phyloP scores from a whole-genome alignment of 2,797 vertebrate species.

The Oryzias dopingdopingensis region DNA sequence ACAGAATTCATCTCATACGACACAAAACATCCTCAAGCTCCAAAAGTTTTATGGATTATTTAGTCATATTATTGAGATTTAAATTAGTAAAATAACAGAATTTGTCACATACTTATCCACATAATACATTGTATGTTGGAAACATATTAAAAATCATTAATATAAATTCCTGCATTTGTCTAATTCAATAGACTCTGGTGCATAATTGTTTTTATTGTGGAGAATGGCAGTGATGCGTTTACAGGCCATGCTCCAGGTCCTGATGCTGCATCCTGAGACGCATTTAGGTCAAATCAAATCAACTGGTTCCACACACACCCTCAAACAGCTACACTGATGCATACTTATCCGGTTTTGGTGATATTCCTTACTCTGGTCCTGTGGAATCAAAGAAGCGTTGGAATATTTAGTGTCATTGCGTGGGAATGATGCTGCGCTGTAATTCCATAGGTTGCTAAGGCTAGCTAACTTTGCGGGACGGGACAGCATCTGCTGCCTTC shows the following conservation, averaged over 20 bases:
- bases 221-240: conserved; percentile 21
- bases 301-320: background rate
- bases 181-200: background rate
- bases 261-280: conserved; percentile 19
- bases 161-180: background rate
- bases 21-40: background rate
- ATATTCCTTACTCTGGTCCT: background rate
- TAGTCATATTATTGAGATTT: too few relatives aligned
- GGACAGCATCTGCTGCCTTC: conserved; percentile 51
- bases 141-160: too few relatives aligned
- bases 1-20: background rate
- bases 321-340: background rate
- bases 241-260: conserved; percentile 39
- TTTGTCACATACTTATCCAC: too few relatives aligned
- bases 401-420: conserved; percentile 26
- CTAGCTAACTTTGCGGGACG: conserved; percentile 53
- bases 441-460: conserved; percentile 36
- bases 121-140: too few relatives aligned
- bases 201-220: background rate
- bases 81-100: background rate
- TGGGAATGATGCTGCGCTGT: conserved; percentile 23
- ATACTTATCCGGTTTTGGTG: conserved; percentile 37
- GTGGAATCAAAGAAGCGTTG: background rate
- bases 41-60: too few relatives aligned
- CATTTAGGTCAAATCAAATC: conserved; percentile 18